phyloP scores from a whole-genome alignment of 2,888 invertebrate genomes.

The Protula sp. region DNA sequence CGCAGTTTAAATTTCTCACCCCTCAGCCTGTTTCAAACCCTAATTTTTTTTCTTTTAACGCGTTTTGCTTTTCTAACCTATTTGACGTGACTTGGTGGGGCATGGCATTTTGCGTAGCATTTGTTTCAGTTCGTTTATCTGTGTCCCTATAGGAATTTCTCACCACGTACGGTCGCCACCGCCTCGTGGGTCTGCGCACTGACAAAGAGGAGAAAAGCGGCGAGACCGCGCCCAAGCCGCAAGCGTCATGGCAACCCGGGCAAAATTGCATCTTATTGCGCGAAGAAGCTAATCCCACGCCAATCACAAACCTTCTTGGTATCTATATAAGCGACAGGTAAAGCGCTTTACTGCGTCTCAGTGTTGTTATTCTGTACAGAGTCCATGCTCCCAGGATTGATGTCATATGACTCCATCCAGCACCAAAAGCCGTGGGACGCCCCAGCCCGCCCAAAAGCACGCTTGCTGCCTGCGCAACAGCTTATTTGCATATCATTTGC shows the following conservation, averaged over 20 bases:
- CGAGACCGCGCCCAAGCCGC: neutral
- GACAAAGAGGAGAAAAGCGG: conserved; percentile 2
- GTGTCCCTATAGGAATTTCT: conserved; percentile 13
- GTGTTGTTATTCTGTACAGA: neutral
- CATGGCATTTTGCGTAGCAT: no score
- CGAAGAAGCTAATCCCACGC: conserved; percentile 19
- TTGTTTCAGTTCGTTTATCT: no score
- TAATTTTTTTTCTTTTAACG: no score
- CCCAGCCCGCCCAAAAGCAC: no score
- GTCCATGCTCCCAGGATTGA: neutral
- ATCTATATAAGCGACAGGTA: conserved; percentile 14
- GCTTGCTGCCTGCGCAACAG: no score
- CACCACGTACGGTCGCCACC: conserved; percentile 17
- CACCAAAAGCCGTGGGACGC: no score
- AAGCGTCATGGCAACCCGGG: neutral
- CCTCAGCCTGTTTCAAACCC: no score
- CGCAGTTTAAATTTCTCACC: no score
- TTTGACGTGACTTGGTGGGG: no score
- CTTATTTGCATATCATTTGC: no score
- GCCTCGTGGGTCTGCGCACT: conserved; percentile 12
- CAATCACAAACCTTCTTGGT: conserved; percentile 19
- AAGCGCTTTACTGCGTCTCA: neutral
- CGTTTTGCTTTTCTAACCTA: no score
- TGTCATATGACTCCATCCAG: no score
- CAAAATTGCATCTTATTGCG: neutral